Evolutionary conservation across 2,888 invertebrate genomes (phyloP), one percentile per base, ranked within the genome.

Genomic region (Limenitis camilla): DNA sequence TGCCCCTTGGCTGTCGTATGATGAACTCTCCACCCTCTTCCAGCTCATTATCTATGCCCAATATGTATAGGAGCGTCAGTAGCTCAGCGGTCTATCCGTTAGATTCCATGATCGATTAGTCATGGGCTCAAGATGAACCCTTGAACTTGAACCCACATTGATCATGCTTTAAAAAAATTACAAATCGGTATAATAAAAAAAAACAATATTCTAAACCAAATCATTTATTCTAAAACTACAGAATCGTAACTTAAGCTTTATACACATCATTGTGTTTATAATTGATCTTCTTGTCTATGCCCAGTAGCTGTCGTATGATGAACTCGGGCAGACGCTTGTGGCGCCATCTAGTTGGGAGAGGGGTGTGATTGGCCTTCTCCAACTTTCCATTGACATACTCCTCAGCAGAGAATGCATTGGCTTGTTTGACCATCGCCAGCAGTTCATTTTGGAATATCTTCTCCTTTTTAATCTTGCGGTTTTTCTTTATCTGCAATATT

Each of bases 381-480:
- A 96, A 69, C 65, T 92, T 91, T 19, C 90, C 88, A 0, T 85
- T 75, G 0, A 96, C 94, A 71, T 93, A 94, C 45, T 89, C 72
- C 60, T 92, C 92, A 0, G 96, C 93, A 55, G 93, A 91, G 77
- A 96, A 96, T 48, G 89, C 87, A 59, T 95, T 91, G 0, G 94
- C 95, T 40, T 89, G 82, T 72, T 91, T 91, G 8, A 95, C 90
- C 72, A 93, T 89, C 0, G 89, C 82, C 51, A 94, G 79, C 0
- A 96, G 82, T 48, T 88, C 88, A 1, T 91, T 92, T 66, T 95
- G 93, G 78, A 95, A 96, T 5, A 76, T 81, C 68, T 93, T 96
- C 69, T 96, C 96, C 71, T 92, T 95, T 41, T 88, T 88, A 69
- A 92, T 81, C 68, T 93, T 92, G 47, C 95, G 89, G 19, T 89